Base-by-base conservation (phyloP, 2,797 vertebrate genomes). In the Anisognathus igniventris region DNA sequence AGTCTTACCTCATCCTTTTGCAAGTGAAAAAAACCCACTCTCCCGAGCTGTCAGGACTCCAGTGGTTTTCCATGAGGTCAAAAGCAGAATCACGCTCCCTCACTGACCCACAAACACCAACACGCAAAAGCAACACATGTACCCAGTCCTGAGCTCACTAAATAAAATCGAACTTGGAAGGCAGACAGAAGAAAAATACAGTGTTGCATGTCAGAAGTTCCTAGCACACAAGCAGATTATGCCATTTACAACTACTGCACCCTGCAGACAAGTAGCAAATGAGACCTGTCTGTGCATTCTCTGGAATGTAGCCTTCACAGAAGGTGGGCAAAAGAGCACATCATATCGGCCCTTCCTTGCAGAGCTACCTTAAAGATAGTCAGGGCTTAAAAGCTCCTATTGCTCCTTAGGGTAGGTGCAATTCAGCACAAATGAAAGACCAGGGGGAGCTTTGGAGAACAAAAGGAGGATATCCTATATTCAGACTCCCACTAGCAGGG, bases 391-490 rank as follows among this genome's bases (percentile, higher is more conserved):
- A 74, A 90, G 44, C 56, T 93, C 64, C 70, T 86, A 47, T 44
- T 73, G 35, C 64, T 94, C 56, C 67, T 90, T 58, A 61, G 1
- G 3, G 60, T 88, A 88, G 88, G 48, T 93, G 78, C 83, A 72
- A 76, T 37, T 94, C 66, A 80, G 53, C 6, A 20, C 68, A 89
- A 92, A 80, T 84, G 78, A 65, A 93, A 71, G 79, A 87, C 71
- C 0, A 0, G 45, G 73, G 90, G 44, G 47, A 96, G 76, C 82
- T 92, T 23, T 20, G 58, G 66, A 94, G 84, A 97, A 95, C 88
- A 97, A 96, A 95, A 95, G 92, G 84, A 96, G 89, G 83, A 93
- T 95, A 95, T 86, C 80, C 86, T 96, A 92, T 93, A 93, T 82
- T 76, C 84, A 86, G 84, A 94, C 56, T 92, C 86, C 92, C 88